Evolutionary conservation across 2,113 vertebrate species (phyloP).

Genomic region (Myiozetetes cayanensis): DNA sequence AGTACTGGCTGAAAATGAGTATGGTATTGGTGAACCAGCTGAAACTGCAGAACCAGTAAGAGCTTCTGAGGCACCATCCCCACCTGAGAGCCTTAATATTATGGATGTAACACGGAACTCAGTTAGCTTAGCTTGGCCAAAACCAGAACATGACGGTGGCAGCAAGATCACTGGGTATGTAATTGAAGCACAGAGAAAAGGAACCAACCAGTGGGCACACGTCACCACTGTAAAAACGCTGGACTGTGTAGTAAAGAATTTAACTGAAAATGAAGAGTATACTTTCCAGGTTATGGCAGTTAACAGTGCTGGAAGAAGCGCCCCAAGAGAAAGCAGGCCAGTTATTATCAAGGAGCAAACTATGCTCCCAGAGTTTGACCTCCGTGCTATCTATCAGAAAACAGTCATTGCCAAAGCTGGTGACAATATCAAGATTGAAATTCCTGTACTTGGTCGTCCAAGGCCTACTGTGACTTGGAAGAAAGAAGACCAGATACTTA

Average conservation of each 20-base stretch:
- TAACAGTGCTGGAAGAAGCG: conserved; percentile 92
- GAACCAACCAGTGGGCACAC: conserved; percentile 91
- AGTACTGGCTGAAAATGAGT: conserved; percentile 96
- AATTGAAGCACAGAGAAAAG: conserved; percentile 94
- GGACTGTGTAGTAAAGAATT: conserved; percentile 89
- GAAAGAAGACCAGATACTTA: conserved; percentile 87
- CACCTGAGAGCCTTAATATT: conserved; percentile 90
- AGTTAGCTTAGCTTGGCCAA: conserved; percentile 92
- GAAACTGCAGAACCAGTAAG: conserved; percentile 92
- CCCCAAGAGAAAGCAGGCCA: conserved; percentile 88
- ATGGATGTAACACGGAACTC: conserved; percentile 91
- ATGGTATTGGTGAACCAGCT: conserved; percentile 90
- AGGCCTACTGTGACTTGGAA: conserved; percentile 93
- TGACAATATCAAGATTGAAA: conserved; percentile 95
- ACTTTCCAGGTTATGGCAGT: conserved; percentile 95
- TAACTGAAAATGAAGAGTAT: conserved; percentile 96
- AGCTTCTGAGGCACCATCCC: conserved; percentile 90
- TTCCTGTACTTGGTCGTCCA: conserved; percentile 93
- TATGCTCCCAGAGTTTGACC: conserved; percentile 90
- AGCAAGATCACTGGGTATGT: conserved; percentile 96
- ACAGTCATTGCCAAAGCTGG: conserved; percentile 94
- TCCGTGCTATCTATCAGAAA: conserved; percentile 91
- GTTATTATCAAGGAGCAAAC: conserved; percentile 89
- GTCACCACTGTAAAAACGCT: conserved; percentile 88
- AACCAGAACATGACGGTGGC: conserved; percentile 94